Conservation (phyloP, 2,113 vertebrate genomes). For the Canis aureus region DNA sequence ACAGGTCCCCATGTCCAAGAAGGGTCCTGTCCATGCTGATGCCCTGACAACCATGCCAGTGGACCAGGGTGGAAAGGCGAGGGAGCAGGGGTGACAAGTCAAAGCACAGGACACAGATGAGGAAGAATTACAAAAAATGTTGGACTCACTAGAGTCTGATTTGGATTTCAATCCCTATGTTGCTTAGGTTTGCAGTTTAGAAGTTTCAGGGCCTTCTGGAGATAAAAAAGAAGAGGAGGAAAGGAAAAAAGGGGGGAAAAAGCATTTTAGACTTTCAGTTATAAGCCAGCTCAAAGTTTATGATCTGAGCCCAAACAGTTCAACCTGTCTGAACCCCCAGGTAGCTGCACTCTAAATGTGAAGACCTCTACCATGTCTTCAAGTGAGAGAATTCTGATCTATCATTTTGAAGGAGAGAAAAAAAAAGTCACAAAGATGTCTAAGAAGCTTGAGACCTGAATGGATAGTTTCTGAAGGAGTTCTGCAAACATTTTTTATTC, state of each 20-base stretch:
- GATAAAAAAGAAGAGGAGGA: no score
- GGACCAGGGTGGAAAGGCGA: background rate
- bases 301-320: background rate
- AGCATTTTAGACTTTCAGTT: background rate
- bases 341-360: background rate
- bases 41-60: background rate
- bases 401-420: background rate
- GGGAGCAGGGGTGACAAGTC: rapidly evolving
- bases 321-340: background rate
- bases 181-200: background rate
- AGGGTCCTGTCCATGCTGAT: background rate
- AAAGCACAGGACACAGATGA: background rate
- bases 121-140: background rate
- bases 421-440: background rate
- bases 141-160: background rate
- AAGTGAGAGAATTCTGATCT: background rate
- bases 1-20: background rate
- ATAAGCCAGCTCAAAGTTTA: background rate
- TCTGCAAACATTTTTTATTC: background rate
- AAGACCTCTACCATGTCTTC: background rate
- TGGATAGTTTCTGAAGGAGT: background rate
- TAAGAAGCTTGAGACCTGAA: background rate
- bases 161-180: background rate
- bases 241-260: background rate
- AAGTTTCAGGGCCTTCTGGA: background rate